Conservation (phyloP, 2,113 vertebrate genomes). For the Ptyas mucosa region DNA sequence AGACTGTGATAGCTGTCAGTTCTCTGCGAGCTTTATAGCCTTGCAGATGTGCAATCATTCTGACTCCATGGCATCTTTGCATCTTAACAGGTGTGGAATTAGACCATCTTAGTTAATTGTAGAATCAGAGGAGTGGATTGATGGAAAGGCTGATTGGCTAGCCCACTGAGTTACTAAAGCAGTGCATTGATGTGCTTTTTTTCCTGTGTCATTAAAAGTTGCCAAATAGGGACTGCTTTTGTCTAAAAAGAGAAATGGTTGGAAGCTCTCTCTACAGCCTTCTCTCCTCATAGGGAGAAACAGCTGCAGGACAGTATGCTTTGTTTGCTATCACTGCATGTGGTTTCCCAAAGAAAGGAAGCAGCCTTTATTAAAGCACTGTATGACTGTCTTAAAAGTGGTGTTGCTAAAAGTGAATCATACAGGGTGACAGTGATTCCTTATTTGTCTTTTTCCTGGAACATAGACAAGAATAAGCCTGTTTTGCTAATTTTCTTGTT, state of each 20-base stretch:
- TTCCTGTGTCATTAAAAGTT: background rate
- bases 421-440: background rate
- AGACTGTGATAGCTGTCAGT: background rate
- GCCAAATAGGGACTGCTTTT: background rate
- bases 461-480: background rate
- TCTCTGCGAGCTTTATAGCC: background rate
- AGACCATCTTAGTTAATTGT: background rate
- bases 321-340: background rate
- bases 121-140: background rate
- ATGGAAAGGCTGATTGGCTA: background rate
- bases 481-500: background rate
- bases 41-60: background rate
- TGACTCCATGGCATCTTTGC: background rate
- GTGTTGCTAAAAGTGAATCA: background rate
- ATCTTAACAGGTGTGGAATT: background rate
- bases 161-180: background rate
- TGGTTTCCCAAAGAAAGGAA: background rate
- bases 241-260: background rate
- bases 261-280: background rate
- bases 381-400: background rate
- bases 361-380: background rate
- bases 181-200: background rate
- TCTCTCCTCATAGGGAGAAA: background rate
- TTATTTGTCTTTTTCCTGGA: background rate
- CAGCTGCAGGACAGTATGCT: background rate